Percentiles rank a stretch among this genome's conserved stretches.
Conservation (phyloP, 2,113 vertebrate species). For the Heteronetta atricapilla region DNA sequence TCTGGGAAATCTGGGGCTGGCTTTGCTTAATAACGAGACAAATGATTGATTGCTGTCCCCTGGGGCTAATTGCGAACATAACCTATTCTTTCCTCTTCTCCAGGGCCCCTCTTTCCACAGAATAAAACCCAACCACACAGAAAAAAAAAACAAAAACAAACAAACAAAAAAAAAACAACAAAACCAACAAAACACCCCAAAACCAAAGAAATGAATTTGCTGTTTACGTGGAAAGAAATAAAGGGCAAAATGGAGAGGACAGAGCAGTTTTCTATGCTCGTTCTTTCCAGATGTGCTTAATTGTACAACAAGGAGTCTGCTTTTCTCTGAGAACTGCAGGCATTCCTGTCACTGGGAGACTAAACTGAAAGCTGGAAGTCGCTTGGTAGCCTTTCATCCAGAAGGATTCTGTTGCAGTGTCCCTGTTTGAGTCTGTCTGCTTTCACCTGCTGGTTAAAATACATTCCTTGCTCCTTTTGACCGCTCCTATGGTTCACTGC, state of each 20-base stretch:
- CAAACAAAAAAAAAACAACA: too few species aligned
- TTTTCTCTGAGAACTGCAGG: neutral
- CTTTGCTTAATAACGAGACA: neutral
- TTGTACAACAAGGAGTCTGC: neutral
- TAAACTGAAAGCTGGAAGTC: neutral
- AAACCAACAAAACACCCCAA: neutral
- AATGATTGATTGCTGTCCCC: neutral
- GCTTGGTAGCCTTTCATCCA: neutral
- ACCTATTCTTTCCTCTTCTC: conserved; percentile 7
- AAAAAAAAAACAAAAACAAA: too few species aligned
- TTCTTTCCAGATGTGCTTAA: neutral
- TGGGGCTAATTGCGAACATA: neutral
- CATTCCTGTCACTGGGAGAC: neutral
- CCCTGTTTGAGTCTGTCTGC: neutral
- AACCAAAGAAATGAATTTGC: neutral
- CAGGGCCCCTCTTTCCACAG: neutral
- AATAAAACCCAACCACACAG: neutral
- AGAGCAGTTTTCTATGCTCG: neutral
- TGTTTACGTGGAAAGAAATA: neutral
- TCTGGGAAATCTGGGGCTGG: neutral
- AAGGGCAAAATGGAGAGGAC: neutral
- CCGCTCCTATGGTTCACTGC: neutral
- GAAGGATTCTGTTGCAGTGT: neutral
- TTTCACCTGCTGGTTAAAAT: neutral
- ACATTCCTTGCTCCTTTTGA: neutral